Evolutionary conservation across 2,797 vertebrate genomes (phyloP).

Genomic region (Chromobotia macracanthus): DNA sequence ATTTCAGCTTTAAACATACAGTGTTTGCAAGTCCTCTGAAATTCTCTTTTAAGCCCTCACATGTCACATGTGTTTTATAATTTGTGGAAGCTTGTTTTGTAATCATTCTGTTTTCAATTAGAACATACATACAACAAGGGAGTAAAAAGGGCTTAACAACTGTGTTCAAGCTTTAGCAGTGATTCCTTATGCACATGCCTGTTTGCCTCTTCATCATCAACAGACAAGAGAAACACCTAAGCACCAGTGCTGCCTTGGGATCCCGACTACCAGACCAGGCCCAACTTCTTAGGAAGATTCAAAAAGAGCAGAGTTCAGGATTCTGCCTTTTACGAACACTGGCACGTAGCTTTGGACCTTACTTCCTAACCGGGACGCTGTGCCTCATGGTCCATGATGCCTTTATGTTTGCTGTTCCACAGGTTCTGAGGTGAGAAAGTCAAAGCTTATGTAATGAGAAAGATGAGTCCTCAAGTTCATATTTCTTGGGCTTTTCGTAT

Average conservation of each 20-base stretch:
- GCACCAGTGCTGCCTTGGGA: constrained; percentile 69
- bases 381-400: constrained; percentile 84
- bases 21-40: constrained; percentile 61
- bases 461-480: constrained; percentile 24
- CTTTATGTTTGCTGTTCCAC: constrained; percentile 90
- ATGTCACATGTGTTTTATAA: constrained; percentile 58
- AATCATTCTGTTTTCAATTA: constrained; percentile 48
- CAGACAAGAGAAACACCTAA: constrained; percentile 79
- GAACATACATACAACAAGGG: constrained; percentile 19
- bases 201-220: constrained; percentile 55
- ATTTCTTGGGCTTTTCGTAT: constrained; percentile 23
- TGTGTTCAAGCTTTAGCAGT: neutral
- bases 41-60: constrained; percentile 47
- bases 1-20: constrained; percentile 68
- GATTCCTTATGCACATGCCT: constrained; percentile 51
- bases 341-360: constrained; percentile 82
- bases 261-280: constrained; percentile 79
- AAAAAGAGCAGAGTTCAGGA: constrained; percentile 74
- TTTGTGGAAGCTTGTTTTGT: constrained; percentile 47
- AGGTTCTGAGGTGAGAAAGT: constrained; percentile 85
- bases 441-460: neutral
- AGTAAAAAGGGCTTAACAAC: constrained; percentile 48
- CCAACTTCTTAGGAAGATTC: constrained; percentile 82
- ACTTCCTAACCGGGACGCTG: constrained; percentile 86
- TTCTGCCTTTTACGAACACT: constrained; percentile 82